These are phyloP conservation scores for Coelogynopora nodosa DNA, from an alignment of 2,888 invertebrate species.

Conservation along the genomic window DNA sequence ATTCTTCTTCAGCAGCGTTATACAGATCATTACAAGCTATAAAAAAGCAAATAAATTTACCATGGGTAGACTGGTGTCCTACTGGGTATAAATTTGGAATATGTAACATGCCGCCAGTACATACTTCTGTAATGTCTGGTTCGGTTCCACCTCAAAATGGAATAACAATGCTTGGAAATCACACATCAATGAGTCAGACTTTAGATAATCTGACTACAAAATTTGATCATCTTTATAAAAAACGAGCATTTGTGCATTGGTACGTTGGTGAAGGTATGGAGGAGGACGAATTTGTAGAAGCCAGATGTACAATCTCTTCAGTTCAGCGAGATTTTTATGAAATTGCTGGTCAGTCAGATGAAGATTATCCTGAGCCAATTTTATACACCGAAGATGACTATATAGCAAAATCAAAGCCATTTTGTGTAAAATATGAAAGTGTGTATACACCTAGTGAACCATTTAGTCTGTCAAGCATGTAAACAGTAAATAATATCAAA, in stretches of 20 bases:
- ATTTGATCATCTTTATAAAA: constrained; percentile 30
- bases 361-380: background rate
- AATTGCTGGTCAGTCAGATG: background rate
- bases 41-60: constrained; percentile 54
- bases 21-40: constrained; percentile 54
- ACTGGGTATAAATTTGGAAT: constrained; percentile 67
- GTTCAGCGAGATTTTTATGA: constrained; percentile 24
- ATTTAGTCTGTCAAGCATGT: too few species aligned
- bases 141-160: background rate
- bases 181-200: constrained; percentile 30
- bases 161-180: constrained; percentile 20
- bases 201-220: background rate
- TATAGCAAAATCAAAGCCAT: too few species aligned
- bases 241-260: constrained; percentile 38
- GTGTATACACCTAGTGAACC: too few species aligned
- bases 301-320: background rate
- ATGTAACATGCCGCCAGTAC: constrained; percentile 71
- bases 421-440: too few species aligned
- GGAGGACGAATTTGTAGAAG: constrained; percentile 39
- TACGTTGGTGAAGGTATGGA: constrained; percentile 41
- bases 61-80: constrained; percentile 64
- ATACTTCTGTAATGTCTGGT: constrained; percentile 72
- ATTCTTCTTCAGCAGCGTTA: constrained; percentile 54
- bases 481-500: too few species aligned
- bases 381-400: background rate